Evolutionary conservation across 2,797 vertebrate genomes (phyloP), one percentile per base, ranked within the genome.

Genomic region (Falco peregrinus): DNA sequence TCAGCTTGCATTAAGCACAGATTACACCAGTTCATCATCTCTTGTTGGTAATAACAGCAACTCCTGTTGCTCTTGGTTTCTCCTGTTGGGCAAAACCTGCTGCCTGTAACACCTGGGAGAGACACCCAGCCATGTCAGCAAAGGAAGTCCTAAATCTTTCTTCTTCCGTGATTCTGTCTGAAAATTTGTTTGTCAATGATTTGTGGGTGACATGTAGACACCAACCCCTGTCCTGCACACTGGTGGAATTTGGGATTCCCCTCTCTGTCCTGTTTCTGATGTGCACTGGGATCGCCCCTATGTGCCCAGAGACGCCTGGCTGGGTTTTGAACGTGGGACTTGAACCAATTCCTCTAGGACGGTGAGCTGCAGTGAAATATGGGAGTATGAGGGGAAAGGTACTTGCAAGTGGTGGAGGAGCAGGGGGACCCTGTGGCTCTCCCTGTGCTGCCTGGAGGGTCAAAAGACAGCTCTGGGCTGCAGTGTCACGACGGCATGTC

Each of bases 401-500:
- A 8, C 39, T 16, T 14, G 45, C 45, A 45, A 18, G 33, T 54
- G 51, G 20, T 0, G 0, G 37, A 63, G 54, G 48, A 90, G 41
- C 68, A 21, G 64, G 20, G 3, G 7, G 26, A 11, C 26, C 35
- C 0, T 5, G 0, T 28, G 7, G 43, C 10, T 29, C 29, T 67
- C 41, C 68, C 63, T 7, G 4, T 28, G 28, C 35, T 8, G 14
- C 35, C 37, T 4, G 5, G 37, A 16, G 78, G 63, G 15, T 10
- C 19, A 18, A 48, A 37, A 43, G 43, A 64, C 39, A 19, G 3
- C 31, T 31, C 64, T 59, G 50, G 75, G 43, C 70, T 35, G 17
- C 12, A 13, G 53, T 10, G 21, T n/a, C 16, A 2, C 6, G 2
- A 6, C 14, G 16, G 22, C 12, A 33, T 13, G 0, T 45, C 0